Conservation (phyloP, 1,140 invertebrate species). For the Medauroidea extradentata region DNA sequence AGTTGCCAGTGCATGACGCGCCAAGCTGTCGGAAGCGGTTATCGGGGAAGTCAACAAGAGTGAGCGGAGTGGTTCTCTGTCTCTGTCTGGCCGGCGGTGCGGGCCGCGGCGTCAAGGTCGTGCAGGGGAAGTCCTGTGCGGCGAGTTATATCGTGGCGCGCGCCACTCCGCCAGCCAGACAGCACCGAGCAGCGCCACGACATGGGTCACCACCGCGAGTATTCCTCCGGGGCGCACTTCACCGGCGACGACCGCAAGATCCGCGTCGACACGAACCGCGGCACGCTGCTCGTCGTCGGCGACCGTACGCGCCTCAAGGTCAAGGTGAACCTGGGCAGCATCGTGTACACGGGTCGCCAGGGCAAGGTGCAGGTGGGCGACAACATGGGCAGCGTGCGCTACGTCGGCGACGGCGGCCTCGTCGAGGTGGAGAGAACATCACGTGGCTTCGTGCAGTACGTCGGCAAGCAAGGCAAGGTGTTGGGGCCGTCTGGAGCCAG, state of each 20-base stretch:
- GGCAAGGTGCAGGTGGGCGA: background rate
- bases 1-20: no score
- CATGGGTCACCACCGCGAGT: no score
- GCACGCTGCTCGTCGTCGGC: background rate
- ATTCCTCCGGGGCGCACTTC: background rate
- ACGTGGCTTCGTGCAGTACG: background rate
- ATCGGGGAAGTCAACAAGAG: no score
- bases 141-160: no score
- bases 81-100: no score
- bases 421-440: background rate
- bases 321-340: background rate
- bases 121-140: no score
- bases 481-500: no score
- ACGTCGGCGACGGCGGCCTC: background rate
- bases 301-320: background rate
- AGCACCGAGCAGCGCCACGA: no score
- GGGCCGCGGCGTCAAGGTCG: no score
- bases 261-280: background rate
- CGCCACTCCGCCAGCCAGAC: no score
- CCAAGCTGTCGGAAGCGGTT: no score
- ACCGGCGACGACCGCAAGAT: background rate
- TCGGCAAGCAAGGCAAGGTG: background rate
- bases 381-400: background rate
- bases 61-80: no score
- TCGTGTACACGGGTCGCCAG: background rate